These are phyloP conservation scores for Rotaria magnacalcarata DNA, from an alignment of 2,888 invertebrate genomes.

Conservation along the genomic window DNA sequence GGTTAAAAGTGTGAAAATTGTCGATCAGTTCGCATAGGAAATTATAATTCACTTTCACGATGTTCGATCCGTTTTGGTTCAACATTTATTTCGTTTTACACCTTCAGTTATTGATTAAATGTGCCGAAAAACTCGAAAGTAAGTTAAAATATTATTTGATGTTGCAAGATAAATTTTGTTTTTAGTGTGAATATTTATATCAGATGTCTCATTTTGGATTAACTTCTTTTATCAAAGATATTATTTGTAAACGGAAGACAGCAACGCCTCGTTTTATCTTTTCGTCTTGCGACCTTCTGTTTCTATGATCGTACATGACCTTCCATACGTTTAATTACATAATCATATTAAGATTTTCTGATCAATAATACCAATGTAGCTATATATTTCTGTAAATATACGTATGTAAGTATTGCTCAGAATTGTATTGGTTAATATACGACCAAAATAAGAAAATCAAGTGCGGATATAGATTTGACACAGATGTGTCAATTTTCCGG, in stretches of 20 bases:
- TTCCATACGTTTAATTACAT: too few relatives aligned
- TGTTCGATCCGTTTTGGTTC: not conserved
- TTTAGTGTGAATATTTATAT: not conserved
- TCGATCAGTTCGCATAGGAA: not conserved
- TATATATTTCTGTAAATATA: too few relatives aligned
- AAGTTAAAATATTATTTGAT: not conserved
- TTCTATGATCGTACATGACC: too few relatives aligned
- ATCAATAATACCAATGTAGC: too few relatives aligned
- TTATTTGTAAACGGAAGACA: not conserved
- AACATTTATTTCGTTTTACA: not conserved
- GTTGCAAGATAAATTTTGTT: not conserved
- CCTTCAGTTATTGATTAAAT: not conserved
- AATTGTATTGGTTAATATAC: not conserved
- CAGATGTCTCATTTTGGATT: not conserved
- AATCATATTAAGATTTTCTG: too few relatives aligned
- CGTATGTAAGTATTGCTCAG: too few relatives aligned
- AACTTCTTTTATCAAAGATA: not conserved
- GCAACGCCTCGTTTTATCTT: not conserved
- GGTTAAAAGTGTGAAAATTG: conserved; percentile 15
- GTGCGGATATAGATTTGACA: not conserved
- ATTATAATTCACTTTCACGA: not conserved
- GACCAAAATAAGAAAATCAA: too few relatives aligned
- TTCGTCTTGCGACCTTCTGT: too few relatives aligned
- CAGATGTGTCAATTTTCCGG: not conserved
- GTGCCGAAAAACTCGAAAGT: not conserved